Evolutionary conservation across 2,113 vertebrate genomes (phyloP), one percentile per base, ranked within the genome.

Genomic region (Hirundichthys speculiger): DNA sequence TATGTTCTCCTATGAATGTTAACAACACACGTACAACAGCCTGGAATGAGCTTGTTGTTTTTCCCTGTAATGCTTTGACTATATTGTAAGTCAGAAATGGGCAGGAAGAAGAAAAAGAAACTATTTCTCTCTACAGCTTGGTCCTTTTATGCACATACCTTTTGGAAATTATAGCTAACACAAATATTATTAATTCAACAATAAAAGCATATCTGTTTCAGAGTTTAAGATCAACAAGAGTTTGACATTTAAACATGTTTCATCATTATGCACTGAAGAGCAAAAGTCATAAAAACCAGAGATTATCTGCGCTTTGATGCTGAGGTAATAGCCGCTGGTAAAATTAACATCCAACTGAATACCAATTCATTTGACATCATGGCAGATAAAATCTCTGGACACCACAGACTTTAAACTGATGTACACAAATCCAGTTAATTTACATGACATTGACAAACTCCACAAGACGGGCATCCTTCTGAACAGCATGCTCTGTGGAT

Each of bases 401-500:
- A 55, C 40, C 27, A 75, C 57, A 62, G 61, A 79, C 34, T 50
- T 48, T 20, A 13, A 38, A 61, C 42, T 38, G 22, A 10, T 46
- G 25, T 16, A 40, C 58, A 73, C 50, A 73, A 58, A 77, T 71
- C 49, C 53, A 42, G 47, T 74, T 62, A 77, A 73, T 73, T 73
- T 46, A 79, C 40, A 77, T n/a, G 56, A 75, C 60, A 71, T 20
- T 46, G 22, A 68, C 51, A 53, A 73, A 68, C 55, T 66, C 34
- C 53, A 78, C 66, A 55, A 69, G 69, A 74, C 81, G 55, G 21
- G 66, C 73, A 60, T 53, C 41, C 42, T 56, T 55, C 56, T 6
- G 58, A 30, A 76, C 57, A 62, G 81, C 89, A 89, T 91, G 90
- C 85, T 80, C 48, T 64, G 72, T 72, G 70, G 39, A 75, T 70